phyloP scores from a whole-genome alignment of 2,113 vertebrate species.

The Alces alces region DNA sequence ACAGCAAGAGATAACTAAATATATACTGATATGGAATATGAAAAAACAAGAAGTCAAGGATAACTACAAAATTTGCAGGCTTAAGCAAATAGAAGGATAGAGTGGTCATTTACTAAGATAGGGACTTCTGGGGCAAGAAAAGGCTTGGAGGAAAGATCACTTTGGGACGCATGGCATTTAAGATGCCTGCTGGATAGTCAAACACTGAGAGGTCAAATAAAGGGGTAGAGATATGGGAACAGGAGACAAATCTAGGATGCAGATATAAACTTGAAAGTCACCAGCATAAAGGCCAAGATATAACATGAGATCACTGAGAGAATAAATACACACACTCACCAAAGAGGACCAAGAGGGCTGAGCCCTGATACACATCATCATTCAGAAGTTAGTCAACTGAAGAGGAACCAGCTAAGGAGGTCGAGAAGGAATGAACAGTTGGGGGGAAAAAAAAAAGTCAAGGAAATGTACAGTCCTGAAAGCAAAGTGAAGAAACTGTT shows the following conservation, averaged over 20 bases:
- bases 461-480: background rate
- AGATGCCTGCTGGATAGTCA: background rate
- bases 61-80: background rate
- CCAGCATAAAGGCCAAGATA: background rate
- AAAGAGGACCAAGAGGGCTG: background rate
- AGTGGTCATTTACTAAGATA: background rate
- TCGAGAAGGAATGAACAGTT: background rate
- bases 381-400: background rate
- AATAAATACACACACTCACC: background rate
- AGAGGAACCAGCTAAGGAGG: background rate
- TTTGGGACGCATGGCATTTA: background rate
- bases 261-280: background rate
- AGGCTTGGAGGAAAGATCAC: background rate
- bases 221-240: background rate
- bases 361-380: background rate
- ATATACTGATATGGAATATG: background rate
- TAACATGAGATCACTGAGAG: background rate
- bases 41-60: slow-evolving; percentile 14
- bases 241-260: background rate
- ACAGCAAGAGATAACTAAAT: background rate
- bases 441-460: background rate
- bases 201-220: background rate
- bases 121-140: background rate
- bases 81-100: background rate
- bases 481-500: background rate